Conservation (phyloP, 2,888 invertebrate genomes). For the Pterobdella sp. region DNA sequence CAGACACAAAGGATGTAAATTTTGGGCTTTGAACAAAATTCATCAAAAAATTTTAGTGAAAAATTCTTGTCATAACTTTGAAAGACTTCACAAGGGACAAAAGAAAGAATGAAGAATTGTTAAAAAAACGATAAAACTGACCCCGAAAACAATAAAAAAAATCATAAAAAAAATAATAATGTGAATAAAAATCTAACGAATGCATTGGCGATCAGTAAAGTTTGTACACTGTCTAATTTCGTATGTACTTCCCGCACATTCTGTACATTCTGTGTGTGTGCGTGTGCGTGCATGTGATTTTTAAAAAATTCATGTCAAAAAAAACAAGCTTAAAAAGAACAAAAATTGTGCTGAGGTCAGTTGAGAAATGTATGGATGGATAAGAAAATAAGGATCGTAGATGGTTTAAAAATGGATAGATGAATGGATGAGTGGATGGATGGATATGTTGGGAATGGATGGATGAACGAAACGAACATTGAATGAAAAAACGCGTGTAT, state of each 20-base stretch:
- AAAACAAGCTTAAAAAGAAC: no score
- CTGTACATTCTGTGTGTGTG: slow-evolving; percentile 7
- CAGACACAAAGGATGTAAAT: no score
- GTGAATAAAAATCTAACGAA: not conserved
- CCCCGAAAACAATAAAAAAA: not conserved
- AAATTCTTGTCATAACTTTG: no score
- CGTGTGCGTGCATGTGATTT: not conserved
- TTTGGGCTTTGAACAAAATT: no score
- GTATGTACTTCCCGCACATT: not conserved
- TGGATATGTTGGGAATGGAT: not conserved
- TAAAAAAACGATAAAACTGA: not conserved
- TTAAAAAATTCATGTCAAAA: no score
- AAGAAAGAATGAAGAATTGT: not conserved
- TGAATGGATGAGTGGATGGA: not conserved
- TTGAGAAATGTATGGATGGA: no score
- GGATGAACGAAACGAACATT: not conserved
- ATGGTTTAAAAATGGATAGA: not conserved
- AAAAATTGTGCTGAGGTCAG: no score
- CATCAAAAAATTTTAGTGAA: no score
- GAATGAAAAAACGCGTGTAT: not conserved
- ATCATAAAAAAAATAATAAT: not conserved
- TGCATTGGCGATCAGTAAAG: not conserved
- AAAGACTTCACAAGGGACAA: no score
- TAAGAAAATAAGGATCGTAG: not conserved
- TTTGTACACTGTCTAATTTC: not conserved